Evolutionary conservation across 2,113 vertebrate genomes (phyloP), one percentile per base, ranked within the genome.

Genomic region (Chaetura pelagica): DNA sequence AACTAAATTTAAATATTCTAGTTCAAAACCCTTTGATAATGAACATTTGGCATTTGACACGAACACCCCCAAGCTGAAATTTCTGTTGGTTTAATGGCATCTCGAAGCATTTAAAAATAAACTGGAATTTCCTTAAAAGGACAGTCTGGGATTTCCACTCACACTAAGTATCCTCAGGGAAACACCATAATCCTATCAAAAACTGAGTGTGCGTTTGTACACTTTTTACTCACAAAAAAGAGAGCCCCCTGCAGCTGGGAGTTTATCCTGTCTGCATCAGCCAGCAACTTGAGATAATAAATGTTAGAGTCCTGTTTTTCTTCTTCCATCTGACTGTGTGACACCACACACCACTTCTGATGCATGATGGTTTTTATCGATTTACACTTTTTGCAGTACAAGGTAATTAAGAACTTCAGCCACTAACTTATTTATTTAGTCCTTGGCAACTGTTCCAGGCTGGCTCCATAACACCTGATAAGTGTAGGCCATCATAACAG

Each of bases 331-430:
- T 74, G 67, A 22, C 29, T 44, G 46, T 2, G 3, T 90, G 75
- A 85, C 63, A 80, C 69, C 59, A 38, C 34, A 16, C 0, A 0
- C 32, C 66, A 10, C 63, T 71, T 59, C 75, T 73, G 59, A 77
- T 66, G 16, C 0, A 2, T 48, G 71, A 26, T 2, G 0, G 0
- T 48, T 76, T 85, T 87, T 78, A 93, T 59, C 0, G 2, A 58
- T 73, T 90, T 59, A 67, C 32, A 6, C 32, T 68, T 83, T 82
- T 58, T 87, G 51, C 59, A 38, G 38, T 81, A 22, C 15, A 58
- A 90, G 48, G 75, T 63, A 86, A 82, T 96, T 71, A 83, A 80
- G 79, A 77, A 40, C 42, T 83, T 80, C 26, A 67, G 82, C 55
- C 79, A 26, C 22, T 74, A 51, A 51, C 29, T 74, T 77, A 51